phyloP scores from a whole-genome alignment of 2,797 vertebrate genomes.

The Carcharodon carcharias region DNA sequence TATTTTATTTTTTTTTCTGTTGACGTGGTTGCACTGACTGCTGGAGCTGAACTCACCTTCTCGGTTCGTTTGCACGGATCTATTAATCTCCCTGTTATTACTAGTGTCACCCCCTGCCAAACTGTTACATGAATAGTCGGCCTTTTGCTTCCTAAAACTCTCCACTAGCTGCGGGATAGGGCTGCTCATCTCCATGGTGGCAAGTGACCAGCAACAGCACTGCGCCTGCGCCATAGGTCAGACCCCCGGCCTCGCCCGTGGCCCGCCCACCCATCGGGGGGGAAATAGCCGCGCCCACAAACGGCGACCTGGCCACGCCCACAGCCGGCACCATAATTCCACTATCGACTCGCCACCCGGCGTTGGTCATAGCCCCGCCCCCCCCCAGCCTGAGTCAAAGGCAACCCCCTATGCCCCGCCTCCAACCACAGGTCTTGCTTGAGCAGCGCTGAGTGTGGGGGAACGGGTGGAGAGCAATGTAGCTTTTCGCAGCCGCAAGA shows the following conservation, averaged over 20 bases:
- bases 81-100: constrained; percentile 35
- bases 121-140: constrained; percentile 14
- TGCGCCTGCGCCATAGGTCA: background rate
- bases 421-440: too few relatives aligned
- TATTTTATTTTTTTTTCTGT: background rate
- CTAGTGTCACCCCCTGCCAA: constrained; percentile 35
- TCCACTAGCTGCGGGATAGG: constrained; percentile 36
- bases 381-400: too few relatives aligned
- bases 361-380: too few relatives aligned
- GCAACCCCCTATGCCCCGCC: too few relatives aligned
- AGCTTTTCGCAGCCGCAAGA: too few relatives aligned
- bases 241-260: background rate
- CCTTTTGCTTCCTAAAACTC: constrained; percentile 33
- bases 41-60: constrained; percentile 35
- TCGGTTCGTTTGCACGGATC: constrained; percentile 35
- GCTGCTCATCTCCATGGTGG: constrained; percentile 21
- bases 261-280: too few relatives aligned
- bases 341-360: too few relatives aligned
- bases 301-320: too few relatives aligned
- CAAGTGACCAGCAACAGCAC: background rate
- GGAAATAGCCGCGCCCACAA: too few relatives aligned
- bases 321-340: too few relatives aligned
- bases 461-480: too few relatives aligned
- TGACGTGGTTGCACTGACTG: constrained; percentile 7
- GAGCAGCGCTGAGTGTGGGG: too few relatives aligned